Evolutionary conservation across 2,888 invertebrate species (phyloP).

Genomic region (Hyposoter didymator): DNA sequence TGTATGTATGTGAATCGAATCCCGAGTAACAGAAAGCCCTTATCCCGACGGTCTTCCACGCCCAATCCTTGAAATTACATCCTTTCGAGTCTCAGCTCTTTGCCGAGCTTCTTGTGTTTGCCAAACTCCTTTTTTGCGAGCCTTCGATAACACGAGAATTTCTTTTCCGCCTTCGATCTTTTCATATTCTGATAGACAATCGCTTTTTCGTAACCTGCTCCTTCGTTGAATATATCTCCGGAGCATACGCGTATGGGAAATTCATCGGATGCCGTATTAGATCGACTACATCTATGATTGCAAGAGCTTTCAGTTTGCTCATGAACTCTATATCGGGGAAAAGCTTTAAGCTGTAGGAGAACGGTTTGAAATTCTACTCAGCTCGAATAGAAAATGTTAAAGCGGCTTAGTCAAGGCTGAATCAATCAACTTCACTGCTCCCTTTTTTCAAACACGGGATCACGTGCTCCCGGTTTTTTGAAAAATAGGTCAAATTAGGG

Average conservation of each 20-base stretch:
- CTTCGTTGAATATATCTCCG: slow-evolving; percentile 56
- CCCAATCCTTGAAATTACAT: not conserved
- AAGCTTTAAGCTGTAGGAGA: slow-evolving; percentile 13
- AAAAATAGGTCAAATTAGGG: slow-evolving; percentile 43
- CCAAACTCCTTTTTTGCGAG: slow-evolving; percentile 36
- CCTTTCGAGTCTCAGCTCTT: not conserved
- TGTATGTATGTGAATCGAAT: not conserved
- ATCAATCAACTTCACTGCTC: slow-evolving; percentile 59
- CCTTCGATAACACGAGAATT: slow-evolving; percentile 45
- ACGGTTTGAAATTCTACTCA: slow-evolving; percentile 52
- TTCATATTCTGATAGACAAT: slow-evolving; percentile 46
- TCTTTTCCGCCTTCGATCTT: slow-evolving; percentile 27
- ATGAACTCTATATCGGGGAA: slow-evolving; percentile 29
- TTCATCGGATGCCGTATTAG: slow-evolving; percentile 65
- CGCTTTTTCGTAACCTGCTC: slow-evolving; percentile 61
- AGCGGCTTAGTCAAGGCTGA: slow-evolving; percentile 64
- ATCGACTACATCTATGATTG: slow-evolving; percentile 44
- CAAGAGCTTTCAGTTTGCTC: slow-evolving; percentile 20
- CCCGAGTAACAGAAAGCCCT: not conserved
- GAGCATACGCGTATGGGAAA: slow-evolving; percentile 39
- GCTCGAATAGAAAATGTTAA: slow-evolving; percentile 63
- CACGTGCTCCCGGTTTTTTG: slow-evolving; percentile 18
- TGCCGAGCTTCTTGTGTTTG: slow-evolving; percentile 7
- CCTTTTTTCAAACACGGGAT: slow-evolving; percentile 1
- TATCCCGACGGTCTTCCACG: not conserved